Evolutionary conservation across 2,797 vertebrate species (phyloP), one percentile per base, ranked within the genome.

Genomic region (Eremophila alpestris): DNA sequence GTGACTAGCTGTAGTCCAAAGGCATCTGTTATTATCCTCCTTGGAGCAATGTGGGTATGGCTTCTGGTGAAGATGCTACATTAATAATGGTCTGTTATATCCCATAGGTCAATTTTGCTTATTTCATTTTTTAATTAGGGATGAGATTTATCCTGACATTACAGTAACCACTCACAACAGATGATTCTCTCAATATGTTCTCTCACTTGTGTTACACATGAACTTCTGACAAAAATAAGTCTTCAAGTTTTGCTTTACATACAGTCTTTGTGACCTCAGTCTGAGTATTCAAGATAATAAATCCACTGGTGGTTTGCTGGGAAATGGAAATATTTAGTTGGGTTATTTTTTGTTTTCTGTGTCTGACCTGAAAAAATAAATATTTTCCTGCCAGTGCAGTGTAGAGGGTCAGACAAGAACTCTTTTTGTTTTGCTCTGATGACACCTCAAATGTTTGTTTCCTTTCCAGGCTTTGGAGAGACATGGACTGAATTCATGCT

Each of bases 261-360:
- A 21, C 7, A 41, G 46, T 87, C 77, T 94, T 38, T 79, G 86
- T 93, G 95, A 94, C 93, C 90, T 87, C 80, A 93, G 75, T 79
- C 81, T 90, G 93, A 95, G 45, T 96, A 70, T 71, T 96, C 83
- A 94, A 79, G 91, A 86, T 67, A 88, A 92, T 97, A 97, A 97
- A 97, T 97, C 83, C 89, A 62, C 48, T 32, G 32, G 71, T 93
- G 58, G n/a, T 93, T 97, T 97, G 48, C 51, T n/a, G 58, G 68
- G 90, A 96, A 97, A 86, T 89, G 22, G 36, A 94, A 96, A 92
- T 89, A 81, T 18, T 86, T 98, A 71, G 93, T 83, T 96, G 91
- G 46, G 95, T 94, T 51, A 65, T 93, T 95, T 95, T 70, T 82
- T 95, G 87, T 97, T 97, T 96, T 91, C 82, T 92, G 65, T 30